Evolutionary conservation across 2,888 invertebrate genomes (phyloP).

Genomic region (Orchestes rusci): DNA sequence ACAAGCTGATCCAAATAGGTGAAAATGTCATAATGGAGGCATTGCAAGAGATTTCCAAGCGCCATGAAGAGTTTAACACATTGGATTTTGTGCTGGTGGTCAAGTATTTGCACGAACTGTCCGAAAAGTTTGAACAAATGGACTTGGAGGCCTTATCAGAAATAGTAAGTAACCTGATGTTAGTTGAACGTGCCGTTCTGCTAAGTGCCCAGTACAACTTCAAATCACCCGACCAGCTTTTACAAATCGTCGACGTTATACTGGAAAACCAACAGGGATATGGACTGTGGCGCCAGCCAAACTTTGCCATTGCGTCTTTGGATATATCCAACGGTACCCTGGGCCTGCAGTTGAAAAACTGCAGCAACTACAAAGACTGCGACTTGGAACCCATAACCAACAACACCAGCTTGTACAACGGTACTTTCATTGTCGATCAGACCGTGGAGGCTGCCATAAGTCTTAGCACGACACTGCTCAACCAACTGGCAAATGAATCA

Average conservation of each 20-base stretch:
- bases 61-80: constrained; percentile 10
- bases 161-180: constrained; percentile 11
- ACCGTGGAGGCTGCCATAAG: constrained; percentile 1
- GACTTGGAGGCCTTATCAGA: too few relatives aligned
- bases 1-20: constrained; percentile 2
- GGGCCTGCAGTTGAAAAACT: constrained; percentile 16
- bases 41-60: constrained; percentile 3
- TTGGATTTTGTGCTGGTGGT: constrained; percentile 23
- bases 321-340: background rate
- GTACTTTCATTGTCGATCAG: background rate
- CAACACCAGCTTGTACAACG: background rate
- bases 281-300: too few relatives aligned
- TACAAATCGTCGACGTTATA: constrained; percentile 27
- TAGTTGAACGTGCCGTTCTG: constrained; percentile 21
- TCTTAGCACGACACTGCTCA: constrained; percentile 3
- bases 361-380: constrained; percentile 3
- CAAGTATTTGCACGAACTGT: constrained; percentile 19
- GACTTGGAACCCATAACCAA: background rate
- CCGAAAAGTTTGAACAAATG: too few relatives aligned
- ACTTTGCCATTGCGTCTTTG: too few relatives aligned
- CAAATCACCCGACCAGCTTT: constrained; percentile 30
- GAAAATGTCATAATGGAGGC: background rate
- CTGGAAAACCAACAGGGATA: too few relatives aligned
- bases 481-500: too few relatives aligned
- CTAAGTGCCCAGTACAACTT: constrained; percentile 25